Evolutionary conservation across 2,113 vertebrate species (phyloP).

Genomic region (Irena cyanogastra): DNA sequence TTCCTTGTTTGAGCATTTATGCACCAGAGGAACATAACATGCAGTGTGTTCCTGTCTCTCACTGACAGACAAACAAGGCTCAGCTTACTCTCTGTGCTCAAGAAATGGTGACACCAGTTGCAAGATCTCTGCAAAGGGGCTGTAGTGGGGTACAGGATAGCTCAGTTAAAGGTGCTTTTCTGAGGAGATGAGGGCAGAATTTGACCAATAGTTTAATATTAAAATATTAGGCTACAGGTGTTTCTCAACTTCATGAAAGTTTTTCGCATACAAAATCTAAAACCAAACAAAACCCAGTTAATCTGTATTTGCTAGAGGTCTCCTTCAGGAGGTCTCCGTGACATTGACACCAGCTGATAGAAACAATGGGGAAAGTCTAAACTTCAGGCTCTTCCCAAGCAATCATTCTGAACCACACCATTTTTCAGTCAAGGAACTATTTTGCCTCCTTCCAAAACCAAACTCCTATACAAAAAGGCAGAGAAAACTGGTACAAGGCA

Average conservation of each 20-base stretch:
- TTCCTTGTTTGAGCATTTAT: background rate
- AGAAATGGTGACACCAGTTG: accelerated
- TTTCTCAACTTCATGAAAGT: background rate
- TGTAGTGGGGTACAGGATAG: background rate
- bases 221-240: background rate
- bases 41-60: background rate
- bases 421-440: background rate
- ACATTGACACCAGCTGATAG: background rate
- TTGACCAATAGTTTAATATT: background rate
- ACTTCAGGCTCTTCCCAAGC: background rate
- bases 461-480: background rate
- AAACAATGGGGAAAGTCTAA: background rate
- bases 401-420: background rate
- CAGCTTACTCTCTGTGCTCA: background rate
- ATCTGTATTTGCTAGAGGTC: background rate
- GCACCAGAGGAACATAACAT: background rate
- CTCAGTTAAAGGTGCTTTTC: background rate
- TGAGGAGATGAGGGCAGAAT: background rate
- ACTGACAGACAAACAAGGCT: background rate
- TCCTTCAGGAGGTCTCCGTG: background rate
- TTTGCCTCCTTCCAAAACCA: background rate
- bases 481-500: background rate
- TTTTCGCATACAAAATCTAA: background rate
- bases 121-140: background rate
- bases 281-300: background rate